Conservation (phyloP, 2,113 vertebrate genomes). For the Prionailurus bengalensis region DNA sequence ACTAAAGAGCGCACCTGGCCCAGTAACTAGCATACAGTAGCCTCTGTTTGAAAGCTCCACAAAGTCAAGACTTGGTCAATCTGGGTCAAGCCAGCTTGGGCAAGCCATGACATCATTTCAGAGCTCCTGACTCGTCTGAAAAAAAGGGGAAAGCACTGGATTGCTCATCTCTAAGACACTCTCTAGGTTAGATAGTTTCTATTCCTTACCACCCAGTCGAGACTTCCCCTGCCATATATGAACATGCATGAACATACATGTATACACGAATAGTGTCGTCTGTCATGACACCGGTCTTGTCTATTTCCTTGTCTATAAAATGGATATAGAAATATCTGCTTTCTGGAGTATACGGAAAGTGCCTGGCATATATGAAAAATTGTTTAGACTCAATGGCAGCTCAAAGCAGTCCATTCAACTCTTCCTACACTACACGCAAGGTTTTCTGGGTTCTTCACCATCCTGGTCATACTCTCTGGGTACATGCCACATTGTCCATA, state of each 20-base stretch:
- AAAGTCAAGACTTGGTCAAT: neutral
- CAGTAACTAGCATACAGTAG: neutral
- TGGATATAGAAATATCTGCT: neutral
- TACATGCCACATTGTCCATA: rapidly evolving
- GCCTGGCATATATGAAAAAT: too few species aligned
- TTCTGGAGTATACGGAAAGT: neutral
- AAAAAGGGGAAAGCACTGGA: neutral
- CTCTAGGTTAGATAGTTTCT: neutral
- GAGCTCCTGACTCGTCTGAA: neutral
- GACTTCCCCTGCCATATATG: neutral
- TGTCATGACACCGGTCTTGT: neutral
- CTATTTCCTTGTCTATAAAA: neutral
- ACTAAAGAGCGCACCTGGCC: neutral
- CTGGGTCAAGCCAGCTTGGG: neutral
- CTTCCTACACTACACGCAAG: neutral
- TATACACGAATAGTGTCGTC: neutral
- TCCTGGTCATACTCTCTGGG: rapidly evolving
- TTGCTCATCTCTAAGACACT: neutral
- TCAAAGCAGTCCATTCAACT: too few species aligned
- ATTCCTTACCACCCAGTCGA: neutral
- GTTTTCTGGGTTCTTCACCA: neutral
- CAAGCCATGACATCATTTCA: neutral
- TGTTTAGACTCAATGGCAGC: neutral
- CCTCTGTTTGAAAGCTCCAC: neutral
- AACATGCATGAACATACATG: too few species aligned